Percentiles rank a stretch among this genome's conserved stretches.
phyloP scores from a whole-genome alignment of 30 jellyfish, hydroid and myxozoan genomes.

The Phacellophora camtschatica region DNA sequence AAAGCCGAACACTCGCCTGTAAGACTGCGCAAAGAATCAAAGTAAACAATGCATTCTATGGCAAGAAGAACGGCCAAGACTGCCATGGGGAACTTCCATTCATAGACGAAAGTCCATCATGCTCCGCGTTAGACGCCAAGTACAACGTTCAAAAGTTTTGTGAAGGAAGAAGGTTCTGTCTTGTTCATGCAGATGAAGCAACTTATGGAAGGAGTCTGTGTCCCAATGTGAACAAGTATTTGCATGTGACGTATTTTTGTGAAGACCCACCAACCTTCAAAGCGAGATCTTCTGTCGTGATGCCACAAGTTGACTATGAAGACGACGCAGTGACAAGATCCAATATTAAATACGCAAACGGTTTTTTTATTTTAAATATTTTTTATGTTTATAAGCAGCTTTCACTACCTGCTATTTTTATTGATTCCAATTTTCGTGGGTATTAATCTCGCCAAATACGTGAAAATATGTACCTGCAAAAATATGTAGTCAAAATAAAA shows the following conservation, averaged over 20 bases:
- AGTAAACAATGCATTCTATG: slow-evolving; percentile 89
- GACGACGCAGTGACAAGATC: slow-evolving; percentile 97
- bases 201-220: slow-evolving; percentile 88
- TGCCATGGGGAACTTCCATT: slow-evolving; percentile 84
- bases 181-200: slow-evolving; percentile 88
- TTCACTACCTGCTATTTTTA: too few relatives aligned
- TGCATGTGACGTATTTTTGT: slow-evolving; percentile 78
- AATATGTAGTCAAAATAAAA: too few relatives aligned
- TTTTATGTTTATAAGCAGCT: too few relatives aligned
- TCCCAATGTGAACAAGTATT: slow-evolving; percentile 89
- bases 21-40: slow-evolving; percentile 73
- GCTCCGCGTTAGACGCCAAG: slow-evolving; percentile 97
- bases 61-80: slow-evolving; percentile 92
- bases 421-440: too few relatives aligned
- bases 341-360: slow-evolving; percentile 26
- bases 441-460: too few relatives aligned
- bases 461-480: too few relatives aligned
- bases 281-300: slow-evolving; percentile 57
- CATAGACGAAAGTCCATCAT: slow-evolving; percentile 95
- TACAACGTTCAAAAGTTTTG: slow-evolving; percentile 81
- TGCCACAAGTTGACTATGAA: slow-evolving; percentile 87
- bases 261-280: slow-evolving; percentile 63
- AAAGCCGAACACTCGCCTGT: slow-evolving; percentile 80
- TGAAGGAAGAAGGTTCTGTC: slow-evolving; percentile 84
- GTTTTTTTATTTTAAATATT: too few relatives aligned